Evolutionary conservation across 2,797 vertebrate genomes (phyloP).

Genomic region (Sebastes kiyomatsui): DNA sequence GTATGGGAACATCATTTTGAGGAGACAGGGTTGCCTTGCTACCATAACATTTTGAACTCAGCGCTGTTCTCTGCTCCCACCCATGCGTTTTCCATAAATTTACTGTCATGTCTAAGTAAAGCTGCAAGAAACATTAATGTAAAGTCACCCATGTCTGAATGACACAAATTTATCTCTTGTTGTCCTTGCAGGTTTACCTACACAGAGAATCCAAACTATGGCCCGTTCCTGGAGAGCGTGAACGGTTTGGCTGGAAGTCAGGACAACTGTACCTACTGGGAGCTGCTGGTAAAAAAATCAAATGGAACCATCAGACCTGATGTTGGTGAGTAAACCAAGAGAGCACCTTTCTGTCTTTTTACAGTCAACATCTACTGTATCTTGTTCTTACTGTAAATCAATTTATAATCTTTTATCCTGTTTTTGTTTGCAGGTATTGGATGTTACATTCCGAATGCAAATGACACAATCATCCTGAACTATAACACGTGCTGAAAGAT

Average conservation of each 20-base stretch:
- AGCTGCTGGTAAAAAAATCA: constrained; percentile 15
- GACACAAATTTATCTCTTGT: not conserved
- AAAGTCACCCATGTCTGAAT: not conserved
- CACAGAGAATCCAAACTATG: constrained; percentile 35
- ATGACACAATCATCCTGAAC: constrained; percentile 38
- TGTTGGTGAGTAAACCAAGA: constrained; percentile 54
- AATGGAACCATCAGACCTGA: not conserved
- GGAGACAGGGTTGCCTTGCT: too few relatives aligned
- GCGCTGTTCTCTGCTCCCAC: not conserved
- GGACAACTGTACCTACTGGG: constrained; percentile 32
- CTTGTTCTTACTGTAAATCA: not conserved
- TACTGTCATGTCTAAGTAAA: not conserved
- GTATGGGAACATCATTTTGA: too few relatives aligned
- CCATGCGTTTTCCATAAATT: not conserved
- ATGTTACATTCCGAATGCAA: constrained; percentile 48
- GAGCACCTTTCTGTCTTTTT: not conserved
- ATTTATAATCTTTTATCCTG: not conserved
- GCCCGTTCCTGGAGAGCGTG: constrained; percentile 55
- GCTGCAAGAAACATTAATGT: not conserved
- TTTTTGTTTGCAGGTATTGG: constrained; percentile 58
- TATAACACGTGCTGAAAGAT: not conserved
- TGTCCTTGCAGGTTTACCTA: constrained; percentile 19
- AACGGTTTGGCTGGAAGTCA: constrained; percentile 33
- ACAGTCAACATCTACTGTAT: not conserved
- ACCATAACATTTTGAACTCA: too few relatives aligned